phyloP scores from a whole-genome alignment of 2,113 vertebrate genomes.

The Aegithalos caudatus region DNA sequence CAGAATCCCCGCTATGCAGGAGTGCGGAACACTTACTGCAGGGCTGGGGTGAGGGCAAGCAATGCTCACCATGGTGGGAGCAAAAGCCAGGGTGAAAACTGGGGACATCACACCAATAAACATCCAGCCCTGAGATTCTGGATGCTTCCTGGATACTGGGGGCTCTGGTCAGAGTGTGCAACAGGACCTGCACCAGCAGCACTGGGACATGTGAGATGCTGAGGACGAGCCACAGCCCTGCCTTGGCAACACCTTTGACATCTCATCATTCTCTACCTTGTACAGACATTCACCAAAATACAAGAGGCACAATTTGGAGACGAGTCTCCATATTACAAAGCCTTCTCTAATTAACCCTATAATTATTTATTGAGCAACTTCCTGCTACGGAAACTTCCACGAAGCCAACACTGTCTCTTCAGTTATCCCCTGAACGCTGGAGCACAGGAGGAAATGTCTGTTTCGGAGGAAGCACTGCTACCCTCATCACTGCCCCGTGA shows the following conservation, averaged over 20 bases:
- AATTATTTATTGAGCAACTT: conserved; percentile 51
- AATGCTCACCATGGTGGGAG: accelerated
- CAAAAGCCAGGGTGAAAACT: neutral
- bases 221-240: neutral
- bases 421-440: neutral
- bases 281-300: accelerated
- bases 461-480: neutral
- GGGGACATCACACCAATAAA: neutral
- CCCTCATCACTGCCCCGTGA: neutral
- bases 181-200: neutral
- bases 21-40: neutral
- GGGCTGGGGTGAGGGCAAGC: neutral
- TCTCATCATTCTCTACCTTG: accelerated
- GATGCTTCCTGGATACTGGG: neutral
- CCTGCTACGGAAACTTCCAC: conserved; percentile 26
- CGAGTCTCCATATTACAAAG: neutral
- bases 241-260: neutral
- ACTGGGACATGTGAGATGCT: accelerated
- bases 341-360: neutral
- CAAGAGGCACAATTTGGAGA: neutral
- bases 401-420: neutral
- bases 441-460: neutral
- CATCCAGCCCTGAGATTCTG: neutral
- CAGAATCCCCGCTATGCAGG: accelerated
- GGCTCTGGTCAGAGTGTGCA: accelerated